Percentiles rank a stretch among this genome's conserved stretches.
Conservation (phyloP, 2,797 vertebrate genomes). For the Acanthurus leucopareius region DNA sequence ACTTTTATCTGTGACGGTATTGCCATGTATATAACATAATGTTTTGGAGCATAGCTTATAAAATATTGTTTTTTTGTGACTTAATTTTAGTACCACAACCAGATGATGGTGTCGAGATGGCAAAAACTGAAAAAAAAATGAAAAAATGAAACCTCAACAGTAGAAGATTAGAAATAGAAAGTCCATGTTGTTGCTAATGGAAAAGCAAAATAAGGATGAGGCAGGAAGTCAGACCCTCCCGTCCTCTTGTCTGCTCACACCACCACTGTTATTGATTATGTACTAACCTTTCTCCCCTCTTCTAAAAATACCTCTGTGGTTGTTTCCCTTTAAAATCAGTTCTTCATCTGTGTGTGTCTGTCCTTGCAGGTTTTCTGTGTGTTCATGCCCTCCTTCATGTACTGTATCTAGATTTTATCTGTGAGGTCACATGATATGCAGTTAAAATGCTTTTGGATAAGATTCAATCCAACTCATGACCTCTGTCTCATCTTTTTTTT, state of each 20-base stretch:
- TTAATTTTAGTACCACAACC: no score
- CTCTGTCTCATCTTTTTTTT: not conserved
- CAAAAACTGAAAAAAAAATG: not conserved
- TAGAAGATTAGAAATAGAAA: not conserved
- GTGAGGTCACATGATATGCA: not conserved
- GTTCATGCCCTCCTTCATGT: conserved; percentile 27
- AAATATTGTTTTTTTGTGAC: no score
- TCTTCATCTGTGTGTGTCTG: conserved; percentile 31
- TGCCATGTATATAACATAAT: no score
- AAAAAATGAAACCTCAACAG: not conserved
- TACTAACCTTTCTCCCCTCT: conserved; percentile 75
- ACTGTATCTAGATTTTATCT: conserved; percentile 24
- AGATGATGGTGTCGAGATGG: no score
- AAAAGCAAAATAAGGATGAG: conserved; percentile 38
- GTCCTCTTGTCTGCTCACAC: conserved; percentile 59
- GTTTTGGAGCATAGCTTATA: no score
- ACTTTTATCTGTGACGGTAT: no score
- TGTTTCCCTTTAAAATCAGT: conserved; percentile 56
- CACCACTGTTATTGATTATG: conserved; percentile 78
- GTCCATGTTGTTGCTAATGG: conserved; percentile 8
- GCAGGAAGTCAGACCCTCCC: conserved; percentile 53
- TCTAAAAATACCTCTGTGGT: conserved; percentile 79
- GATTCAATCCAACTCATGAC: not conserved
- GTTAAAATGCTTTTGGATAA: conserved; percentile 12
- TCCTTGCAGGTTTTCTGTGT: conserved; percentile 44